A percentile compares a stretch with the other conserved stretches of the same genome.
Conservation (phyloP, 2,113 vertebrate species). For the Seriola dumerili region DNA sequence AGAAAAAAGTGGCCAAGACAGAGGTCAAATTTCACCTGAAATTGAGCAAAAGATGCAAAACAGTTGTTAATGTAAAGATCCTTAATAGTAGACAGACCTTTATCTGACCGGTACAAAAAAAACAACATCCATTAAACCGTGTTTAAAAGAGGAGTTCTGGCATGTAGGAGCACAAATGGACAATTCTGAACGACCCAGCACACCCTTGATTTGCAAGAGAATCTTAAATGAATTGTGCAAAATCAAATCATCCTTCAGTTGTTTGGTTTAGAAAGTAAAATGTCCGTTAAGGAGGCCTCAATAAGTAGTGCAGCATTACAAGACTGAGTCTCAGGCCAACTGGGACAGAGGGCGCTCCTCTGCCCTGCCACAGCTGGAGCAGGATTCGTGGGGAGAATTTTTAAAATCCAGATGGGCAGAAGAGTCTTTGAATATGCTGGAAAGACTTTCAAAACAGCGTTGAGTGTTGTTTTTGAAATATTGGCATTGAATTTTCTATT, state of each 20-base stretch:
- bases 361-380: neutral
- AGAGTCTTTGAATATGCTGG: neutral
- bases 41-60: too few relatives aligned
- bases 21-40: too few relatives aligned
- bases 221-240: neutral
- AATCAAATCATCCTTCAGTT: neutral
- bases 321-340: neutral
- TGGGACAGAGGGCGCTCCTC: neutral
- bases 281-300: neutral
- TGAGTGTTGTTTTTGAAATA: neutral
- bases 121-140: too few relatives aligned
- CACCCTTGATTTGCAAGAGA: neutral
- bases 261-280: neutral
- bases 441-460: neutral
- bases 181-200: neutral
- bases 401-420: neutral
- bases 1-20: too few relatives aligned
- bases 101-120: too few relatives aligned
- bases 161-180: neutral
- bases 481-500: conserved; percentile 8
- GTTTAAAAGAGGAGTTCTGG: too few relatives aligned
- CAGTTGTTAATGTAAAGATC: too few relatives aligned
- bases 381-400: neutral
- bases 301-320: neutral
- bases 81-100: too few relatives aligned